These are phyloP conservation scores for Tetragnatha montana DNA, from an alignment of 2,888 invertebrate genomes.

Conservation along the genomic window DNA sequence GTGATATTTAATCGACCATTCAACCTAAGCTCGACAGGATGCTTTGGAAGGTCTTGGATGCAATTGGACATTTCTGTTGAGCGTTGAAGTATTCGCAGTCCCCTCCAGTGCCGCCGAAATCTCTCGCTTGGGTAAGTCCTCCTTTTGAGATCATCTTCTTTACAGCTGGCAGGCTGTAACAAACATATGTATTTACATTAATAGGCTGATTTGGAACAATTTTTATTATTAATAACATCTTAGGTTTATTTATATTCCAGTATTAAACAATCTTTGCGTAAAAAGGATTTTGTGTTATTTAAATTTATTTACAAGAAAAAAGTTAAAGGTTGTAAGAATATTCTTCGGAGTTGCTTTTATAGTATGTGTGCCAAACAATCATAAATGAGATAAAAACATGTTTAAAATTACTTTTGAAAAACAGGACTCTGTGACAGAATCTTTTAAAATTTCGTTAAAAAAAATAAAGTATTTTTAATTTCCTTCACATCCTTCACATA, in stretches of 20 bases:
- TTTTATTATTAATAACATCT: not conserved
- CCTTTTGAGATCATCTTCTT: constrained; percentile 55
- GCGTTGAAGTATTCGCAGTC: constrained; percentile 66
- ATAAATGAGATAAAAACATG: too few relatives aligned
- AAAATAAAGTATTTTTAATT: too few relatives aligned
- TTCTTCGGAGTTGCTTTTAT: too few relatives aligned
- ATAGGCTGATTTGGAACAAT: not conserved
- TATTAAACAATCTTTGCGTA: not conserved
- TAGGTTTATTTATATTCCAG: not conserved
- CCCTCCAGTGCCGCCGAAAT: constrained; percentile 64
- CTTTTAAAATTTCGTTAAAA: too few relatives aligned
- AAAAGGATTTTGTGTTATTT: too few relatives aligned
- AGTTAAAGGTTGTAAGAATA: too few relatives aligned
- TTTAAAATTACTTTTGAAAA: too few relatives aligned
- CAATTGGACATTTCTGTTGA: constrained; percentile 62
- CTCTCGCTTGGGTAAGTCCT: constrained; percentile 60
- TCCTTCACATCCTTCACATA: too few relatives aligned
- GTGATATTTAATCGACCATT: not conserved
- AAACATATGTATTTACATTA: not conserved
- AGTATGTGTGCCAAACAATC: too few relatives aligned
- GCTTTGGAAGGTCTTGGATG: constrained; percentile 38
- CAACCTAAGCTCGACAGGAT: constrained; percentile 48
- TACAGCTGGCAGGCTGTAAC: constrained; percentile 53
- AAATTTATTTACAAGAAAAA: too few relatives aligned
- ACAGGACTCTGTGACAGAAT: too few relatives aligned